phyloP scores from a whole-genome alignment of 1,140 invertebrate genomes.

The Nephila pilipes region DNA sequence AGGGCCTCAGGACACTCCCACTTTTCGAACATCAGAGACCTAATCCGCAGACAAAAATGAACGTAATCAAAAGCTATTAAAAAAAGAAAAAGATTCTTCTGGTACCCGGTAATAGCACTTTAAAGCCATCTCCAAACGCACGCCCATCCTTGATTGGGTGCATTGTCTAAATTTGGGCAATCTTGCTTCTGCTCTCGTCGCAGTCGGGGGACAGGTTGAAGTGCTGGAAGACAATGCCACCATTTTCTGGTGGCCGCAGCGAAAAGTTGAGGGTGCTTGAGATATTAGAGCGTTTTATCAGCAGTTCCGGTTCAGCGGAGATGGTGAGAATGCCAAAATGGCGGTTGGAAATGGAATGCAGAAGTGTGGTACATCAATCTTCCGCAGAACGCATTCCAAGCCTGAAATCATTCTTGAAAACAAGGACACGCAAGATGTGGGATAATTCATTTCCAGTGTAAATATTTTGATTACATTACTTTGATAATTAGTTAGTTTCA shows the following conservation, averaged over 20 bases:
- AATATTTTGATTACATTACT: too few species aligned
- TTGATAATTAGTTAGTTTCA: too few species aligned
- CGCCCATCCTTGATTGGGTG: neutral
- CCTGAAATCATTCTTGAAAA: neutral
- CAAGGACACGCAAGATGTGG: neutral
- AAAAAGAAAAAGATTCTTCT: neutral
- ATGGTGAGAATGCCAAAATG: neutral
- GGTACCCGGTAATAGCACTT: slow-evolving; percentile 16
- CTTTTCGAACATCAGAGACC: neutral
- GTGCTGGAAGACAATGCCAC: neutral
- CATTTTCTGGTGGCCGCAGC: neutral
- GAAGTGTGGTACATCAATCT: neutral
- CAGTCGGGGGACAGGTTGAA: slow-evolving; percentile 6
- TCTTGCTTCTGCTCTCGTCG: neutral
- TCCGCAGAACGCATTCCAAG: neutral
- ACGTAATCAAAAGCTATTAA: neutral
- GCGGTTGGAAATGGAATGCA: neutral
- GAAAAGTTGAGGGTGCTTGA: neutral
- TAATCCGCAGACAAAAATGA: neutral
- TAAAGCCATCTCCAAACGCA: neutral
- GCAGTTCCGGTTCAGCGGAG: slow-evolving; percentile 1
- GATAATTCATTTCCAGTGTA: too few species aligned
- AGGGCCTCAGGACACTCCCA: slow-evolving; percentile 5
- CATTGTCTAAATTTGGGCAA: slow-evolving; percentile 14
- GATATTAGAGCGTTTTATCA: slow-evolving; percentile 10